phyloP scores from a whole-genome alignment of 2,888 invertebrate genomes.

The Isoperla grammatica region DNA sequence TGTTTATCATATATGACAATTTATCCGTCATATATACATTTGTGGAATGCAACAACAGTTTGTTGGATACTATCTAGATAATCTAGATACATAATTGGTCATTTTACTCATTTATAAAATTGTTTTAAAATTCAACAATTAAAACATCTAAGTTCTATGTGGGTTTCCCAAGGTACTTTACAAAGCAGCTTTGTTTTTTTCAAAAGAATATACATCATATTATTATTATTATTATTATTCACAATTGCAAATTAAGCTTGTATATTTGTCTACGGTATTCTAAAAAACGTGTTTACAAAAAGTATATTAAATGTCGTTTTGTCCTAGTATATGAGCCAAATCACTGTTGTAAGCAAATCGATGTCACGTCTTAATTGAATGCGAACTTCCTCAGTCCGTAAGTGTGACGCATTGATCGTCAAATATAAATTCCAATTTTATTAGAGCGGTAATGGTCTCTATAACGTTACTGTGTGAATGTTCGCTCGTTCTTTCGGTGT shows the following conservation, averaged over 20 bases:
- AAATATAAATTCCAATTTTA: no score
- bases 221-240: neutral
- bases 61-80: conserved; percentile 30
- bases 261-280: conserved; percentile 22
- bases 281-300: conserved; percentile 20
- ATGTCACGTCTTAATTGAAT: conserved; percentile 3
- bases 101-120: conserved; percentile 27
- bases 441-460: no score
- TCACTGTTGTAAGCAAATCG: conserved; percentile 26
- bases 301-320: neutral
- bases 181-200: conserved; percentile 30
- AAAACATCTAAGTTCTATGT: conserved; percentile 27
- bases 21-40: conserved; percentile 26
- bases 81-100: conserved; percentile 30
- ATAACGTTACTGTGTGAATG: no score
- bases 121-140: conserved; percentile 28
- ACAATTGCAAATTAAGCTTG: neutral
- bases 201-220: conserved; percentile 7
- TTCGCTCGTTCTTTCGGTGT: no score
- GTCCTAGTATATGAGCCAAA: neutral
- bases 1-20: conserved; percentile 5
- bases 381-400: no score
- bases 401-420: no score
- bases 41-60: conserved; percentile 23
- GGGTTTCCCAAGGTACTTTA: conserved; percentile 31